Evolutionary conservation across 2,888 invertebrate species (phyloP).

Genomic region (Lasioglossum villosulum): DNA sequence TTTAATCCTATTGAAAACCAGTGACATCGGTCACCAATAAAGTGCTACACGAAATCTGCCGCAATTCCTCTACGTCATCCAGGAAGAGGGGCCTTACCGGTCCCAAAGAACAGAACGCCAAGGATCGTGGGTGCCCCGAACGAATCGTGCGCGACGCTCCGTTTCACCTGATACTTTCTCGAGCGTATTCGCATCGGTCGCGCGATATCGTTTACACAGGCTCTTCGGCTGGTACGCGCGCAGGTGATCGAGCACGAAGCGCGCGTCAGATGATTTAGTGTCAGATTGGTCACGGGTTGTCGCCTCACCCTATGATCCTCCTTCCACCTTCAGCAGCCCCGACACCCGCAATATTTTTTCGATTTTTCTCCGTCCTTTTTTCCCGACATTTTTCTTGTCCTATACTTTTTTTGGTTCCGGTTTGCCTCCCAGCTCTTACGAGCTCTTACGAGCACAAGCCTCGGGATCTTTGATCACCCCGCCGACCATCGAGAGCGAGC

Average conservation of each 20-base stretch:
- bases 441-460: constrained; percentile 55
- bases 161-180: neutral
- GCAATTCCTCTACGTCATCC: neutral
- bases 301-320: constrained; percentile 74
- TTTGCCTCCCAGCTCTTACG: constrained; percentile 57
- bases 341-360: constrained; percentile 71
- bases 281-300: constrained; percentile 82
- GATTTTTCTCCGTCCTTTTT: constrained; percentile 60
- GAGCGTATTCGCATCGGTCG: constrained; percentile 25
- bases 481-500: constrained; percentile 77
- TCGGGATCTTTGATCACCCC: constrained; percentile 80
- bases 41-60: neutral
- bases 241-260: constrained; percentile 68
- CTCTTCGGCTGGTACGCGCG: constrained; percentile 40
- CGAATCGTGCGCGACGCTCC: neutral
- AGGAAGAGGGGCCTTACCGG: neutral
- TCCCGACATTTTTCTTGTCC: constrained; percentile 4
- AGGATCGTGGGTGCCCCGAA: neutral
- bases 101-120: neutral
- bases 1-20: no score
- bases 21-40: no score
- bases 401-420: constrained; percentile 18
- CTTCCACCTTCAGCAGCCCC: constrained; percentile 33
- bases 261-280: constrained; percentile 82
- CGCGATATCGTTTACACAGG: constrained; percentile 36